Evolutionary conservation across 2,797 vertebrate species (phyloP), one percentile per base, ranked within the genome.

Genomic region (Danio aesculapii): DNA sequence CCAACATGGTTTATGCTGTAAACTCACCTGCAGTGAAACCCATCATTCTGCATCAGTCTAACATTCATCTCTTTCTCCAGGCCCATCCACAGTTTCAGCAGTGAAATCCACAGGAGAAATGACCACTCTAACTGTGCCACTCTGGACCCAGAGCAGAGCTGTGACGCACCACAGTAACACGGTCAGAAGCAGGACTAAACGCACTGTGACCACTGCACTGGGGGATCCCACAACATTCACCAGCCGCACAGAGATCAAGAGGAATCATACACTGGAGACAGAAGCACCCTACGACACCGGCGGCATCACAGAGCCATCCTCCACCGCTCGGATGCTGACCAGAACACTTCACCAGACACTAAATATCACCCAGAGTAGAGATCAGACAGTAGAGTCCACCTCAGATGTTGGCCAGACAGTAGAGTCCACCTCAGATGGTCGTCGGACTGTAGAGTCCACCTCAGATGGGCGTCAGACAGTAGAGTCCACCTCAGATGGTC

Each of bases 121-220:
- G 6, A 69, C 78, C 8, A 78, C 77, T 39, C 55, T 72, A 16
- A 69, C 59, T 16, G 14, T 52, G n/a, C 46, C 82, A 13, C 13
- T 41, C 6, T 68, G 84, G 14, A 53, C 47, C 7, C 47, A 72
- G 0, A 47, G 64, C 0, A 9, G 16, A 44, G 57, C 44, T 0
- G 76, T 83, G 2, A 76, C 83, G 0, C 44, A 58, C 19, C 57
- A 46, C 9, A 76, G 77, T 5, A 19, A 86, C 4, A 47, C 58
- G 2, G 39, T 53, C 66, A 79, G 64, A 77, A 73, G 85, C 61
- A 86, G 79, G 52, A 90, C 87, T n/a, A 87, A 84, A 75, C 85
- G 87, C 61, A 87, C 86, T 0, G 47, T 63, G 0, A 85, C 77
- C 0, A 62, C 68, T 10, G 76, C 73, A 68, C 14, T 19, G 52